A percentile compares a stretch with the other conserved stretches of the same genome.
These are phyloP conservation scores for Drosophila kambysellisi DNA, from an alignment of 2,888 invertebrate species.

Conservation along the genomic window DNA sequence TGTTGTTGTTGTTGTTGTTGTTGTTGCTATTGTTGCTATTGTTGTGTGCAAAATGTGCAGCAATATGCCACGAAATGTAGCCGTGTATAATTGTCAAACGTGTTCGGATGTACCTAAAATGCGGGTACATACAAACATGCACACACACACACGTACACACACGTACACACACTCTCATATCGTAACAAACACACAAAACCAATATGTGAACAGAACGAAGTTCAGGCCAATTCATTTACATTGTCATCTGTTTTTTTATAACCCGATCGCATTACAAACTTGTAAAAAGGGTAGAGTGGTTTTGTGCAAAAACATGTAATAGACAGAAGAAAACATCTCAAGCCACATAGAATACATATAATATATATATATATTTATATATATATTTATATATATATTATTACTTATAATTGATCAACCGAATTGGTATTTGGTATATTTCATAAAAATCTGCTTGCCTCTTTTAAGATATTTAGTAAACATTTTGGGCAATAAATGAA, in stretches of 20 bases:
- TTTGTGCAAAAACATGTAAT: background rate
- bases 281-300: background rate
- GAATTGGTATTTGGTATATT: constrained; percentile 30
- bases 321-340: too few relatives aligned
- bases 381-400: too few relatives aligned
- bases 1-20: constrained; percentile 18
- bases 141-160: constrained; percentile 24
- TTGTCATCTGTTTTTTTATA: constrained; percentile 45
- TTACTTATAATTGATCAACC: too few relatives aligned
- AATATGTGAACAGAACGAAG: constrained; percentile 1
- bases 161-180: background rate
- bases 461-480: constrained; percentile 39
- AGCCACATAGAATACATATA: too few relatives aligned
- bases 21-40: constrained; percentile 14
- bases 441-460: constrained; percentile 59
- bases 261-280: background rate
- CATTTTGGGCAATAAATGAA: constrained; percentile 32
- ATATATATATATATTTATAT: too few relatives aligned
- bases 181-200: constrained; percentile 9
- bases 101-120: constrained; percentile 69
- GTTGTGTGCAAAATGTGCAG: constrained; percentile 56
- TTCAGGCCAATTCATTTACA: constrained; percentile 61
- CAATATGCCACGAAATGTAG: constrained; percentile 77
- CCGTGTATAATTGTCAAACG: constrained; percentile 80
- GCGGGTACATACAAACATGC: constrained; percentile 32